A percentile compares a stretch with the other conserved stretches of the same genome.
phyloP scores from a whole-genome alignment of 2,113 vertebrate genomes.

The rabbit (Oryctolagus cuniculus) region mOryCun1.1 NC_091444.1:31230001-31230500 shows the following conservation, averaged over 20 bases:
- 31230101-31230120: neutral
- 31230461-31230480: neutral
- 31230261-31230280: slow-evolving; percentile 10
- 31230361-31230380: neutral
- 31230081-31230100: neutral
- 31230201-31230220: slow-evolving; percentile 32
- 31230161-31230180: neutral
- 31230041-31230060: slow-evolving; percentile 10
- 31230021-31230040: neutral
- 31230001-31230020: slow-evolving; percentile 63
- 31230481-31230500: neutral
- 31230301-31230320: neutral
- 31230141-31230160: neutral
- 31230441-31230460: neutral
- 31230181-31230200: neutral
- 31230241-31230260: neutral
- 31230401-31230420: neutral
- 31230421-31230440: neutral
- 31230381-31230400: neutral
- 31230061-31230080: slow-evolving; percentile 23
- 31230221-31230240: slow-evolving; percentile 19
- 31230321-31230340: neutral
- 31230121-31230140: neutral
- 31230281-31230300: slow-evolving; percentile 10
- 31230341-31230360: neutral